phyloP scores from a whole-genome alignment of 2,113 vertebrate species.

The Jacana jacana region DNA sequence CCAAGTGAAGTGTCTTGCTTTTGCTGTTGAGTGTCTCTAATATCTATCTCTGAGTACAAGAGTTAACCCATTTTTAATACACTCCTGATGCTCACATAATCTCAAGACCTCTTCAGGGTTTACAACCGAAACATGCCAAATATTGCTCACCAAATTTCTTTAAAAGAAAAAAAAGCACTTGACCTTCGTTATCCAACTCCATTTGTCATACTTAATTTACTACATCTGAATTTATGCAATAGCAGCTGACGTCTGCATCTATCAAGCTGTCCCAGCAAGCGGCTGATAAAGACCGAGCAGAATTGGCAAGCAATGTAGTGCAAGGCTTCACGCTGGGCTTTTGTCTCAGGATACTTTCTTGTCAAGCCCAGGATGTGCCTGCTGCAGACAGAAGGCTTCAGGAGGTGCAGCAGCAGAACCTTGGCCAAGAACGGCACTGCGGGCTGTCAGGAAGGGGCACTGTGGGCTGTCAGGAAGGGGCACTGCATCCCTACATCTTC shows the following conservation, averaged over 20 bases:
- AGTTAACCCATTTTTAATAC: background rate
- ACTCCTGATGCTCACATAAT: background rate
- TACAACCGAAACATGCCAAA: background rate
- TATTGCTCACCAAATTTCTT: background rate
- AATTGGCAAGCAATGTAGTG: background rate
- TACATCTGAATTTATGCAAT: background rate
- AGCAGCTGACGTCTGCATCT: background rate
- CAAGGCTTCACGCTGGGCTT: background rate
- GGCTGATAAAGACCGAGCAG: background rate
- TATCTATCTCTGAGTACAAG: background rate
- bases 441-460: background rate
- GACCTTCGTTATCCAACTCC: background rate
- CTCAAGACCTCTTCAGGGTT: background rate
- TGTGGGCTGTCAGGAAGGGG: background rate
- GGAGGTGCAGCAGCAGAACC: background rate
- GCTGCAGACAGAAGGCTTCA: background rate
- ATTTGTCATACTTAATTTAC: slow-evolving; percentile 10
- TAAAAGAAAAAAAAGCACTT: background rate
- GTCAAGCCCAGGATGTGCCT: background rate
- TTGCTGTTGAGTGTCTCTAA: background rate
- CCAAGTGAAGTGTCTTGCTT: background rate
- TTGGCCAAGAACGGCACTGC: background rate
- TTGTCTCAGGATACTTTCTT: background rate
- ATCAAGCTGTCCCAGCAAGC: background rate
- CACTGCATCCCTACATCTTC: rapidly evolving